Percentiles rank a stretch among this genome's conserved stretches.
Conservation (phyloP, 2,113 vertebrate species). For the Clarias macrocephalus region DNA sequence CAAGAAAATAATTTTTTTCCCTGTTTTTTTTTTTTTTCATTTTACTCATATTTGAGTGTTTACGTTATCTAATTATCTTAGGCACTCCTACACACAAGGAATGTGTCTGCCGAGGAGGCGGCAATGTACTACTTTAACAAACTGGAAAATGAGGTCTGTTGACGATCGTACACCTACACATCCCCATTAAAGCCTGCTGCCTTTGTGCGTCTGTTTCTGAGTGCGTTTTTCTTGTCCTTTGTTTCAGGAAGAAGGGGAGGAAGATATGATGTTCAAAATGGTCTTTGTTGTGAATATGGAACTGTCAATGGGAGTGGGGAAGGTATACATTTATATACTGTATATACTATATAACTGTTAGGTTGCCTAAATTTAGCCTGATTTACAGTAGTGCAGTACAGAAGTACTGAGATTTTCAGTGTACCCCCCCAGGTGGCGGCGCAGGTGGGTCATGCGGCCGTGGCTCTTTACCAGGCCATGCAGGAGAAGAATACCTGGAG, state of each 20-base stretch:
- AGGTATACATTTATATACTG: slow-evolving; percentile 61
- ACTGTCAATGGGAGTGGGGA: slow-evolving; percentile 79
- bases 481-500: slow-evolving; percentile 77
- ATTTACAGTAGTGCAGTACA: background rate
- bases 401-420: background rate
- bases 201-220: slow-evolving; percentile 56
- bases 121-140: slow-evolving; percentile 85
- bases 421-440: slow-evolving; percentile 72
- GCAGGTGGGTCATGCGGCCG: slow-evolving; percentile 80
- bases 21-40: background rate
- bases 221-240: slow-evolving; percentile 56
- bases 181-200: slow-evolving; percentile 55
- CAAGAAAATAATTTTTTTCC: background rate
- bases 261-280: slow-evolving; percentile 78
- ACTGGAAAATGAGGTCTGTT: slow-evolving; percentile 77
- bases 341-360: background rate
- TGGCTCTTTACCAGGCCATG: slow-evolving; percentile 78
- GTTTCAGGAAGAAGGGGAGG: slow-evolving; percentile 70
- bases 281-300: slow-evolving; percentile 85
- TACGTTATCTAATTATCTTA: slow-evolving; percentile 45
- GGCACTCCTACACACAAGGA: slow-evolving; percentile 79
- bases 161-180: slow-evolving; percentile 63
- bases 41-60: background rate
- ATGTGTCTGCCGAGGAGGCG: slow-evolving; percentile 80
- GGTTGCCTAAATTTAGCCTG: background rate